Conservation (phyloP, 1,140 invertebrate species). For the Anadara kagoshimensis region DNA sequence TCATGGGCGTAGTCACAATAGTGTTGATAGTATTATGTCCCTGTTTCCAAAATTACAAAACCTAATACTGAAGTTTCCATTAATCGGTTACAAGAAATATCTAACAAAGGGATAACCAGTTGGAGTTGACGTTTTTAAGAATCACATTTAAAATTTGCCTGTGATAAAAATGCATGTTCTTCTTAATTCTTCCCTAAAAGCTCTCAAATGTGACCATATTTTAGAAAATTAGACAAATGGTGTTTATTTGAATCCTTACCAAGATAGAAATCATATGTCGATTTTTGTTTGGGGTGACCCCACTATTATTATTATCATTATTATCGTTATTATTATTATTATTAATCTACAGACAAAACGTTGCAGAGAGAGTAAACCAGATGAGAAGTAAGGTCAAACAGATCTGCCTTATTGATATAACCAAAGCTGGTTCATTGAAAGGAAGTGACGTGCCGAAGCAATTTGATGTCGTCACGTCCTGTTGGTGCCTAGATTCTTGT, state of each 20-base stretch:
- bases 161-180: too few species aligned
- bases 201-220: too few species aligned
- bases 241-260: too few species aligned
- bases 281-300: background rate
- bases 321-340: background rate
- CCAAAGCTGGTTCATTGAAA: background rate
- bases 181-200: too few species aligned
- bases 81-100: too few species aligned
- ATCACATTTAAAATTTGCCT: too few species aligned
- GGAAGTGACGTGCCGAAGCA: background rate
- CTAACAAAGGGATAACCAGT: too few species aligned
- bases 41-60: too few species aligned
- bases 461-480: background rate
- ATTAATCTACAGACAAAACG: background rate
- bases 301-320: background rate
- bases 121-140: too few species aligned
- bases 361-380: background rate
- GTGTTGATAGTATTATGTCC: background rate
- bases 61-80: too few species aligned
- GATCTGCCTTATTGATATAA: background rate
- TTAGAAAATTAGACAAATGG: too few species aligned
- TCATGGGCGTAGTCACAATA: background rate
- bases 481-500: conserved; percentile 1
- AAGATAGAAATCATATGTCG: too few species aligned
- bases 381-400: background rate